Base-by-base conservation (phyloP, 2,113 vertebrate genomes). In the Rhynchomys soricoides region DNA sequence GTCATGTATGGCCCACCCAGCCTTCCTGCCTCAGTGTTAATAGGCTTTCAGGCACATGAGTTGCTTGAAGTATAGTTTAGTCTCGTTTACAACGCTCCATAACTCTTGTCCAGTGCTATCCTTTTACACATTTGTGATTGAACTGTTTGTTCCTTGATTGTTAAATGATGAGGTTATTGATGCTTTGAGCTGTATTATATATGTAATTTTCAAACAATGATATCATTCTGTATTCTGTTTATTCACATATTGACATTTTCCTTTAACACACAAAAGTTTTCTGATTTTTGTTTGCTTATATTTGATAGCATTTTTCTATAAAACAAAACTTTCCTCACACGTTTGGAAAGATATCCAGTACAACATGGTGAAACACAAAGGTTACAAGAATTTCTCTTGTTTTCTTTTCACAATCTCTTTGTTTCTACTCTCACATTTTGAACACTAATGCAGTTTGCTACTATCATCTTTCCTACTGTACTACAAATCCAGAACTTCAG, bases 201-300 rank as follows among this genome's bases (percentile, higher is more conserved):
- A 66, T 21, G 17, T 45, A 34, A 86, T 66, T 66, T 48, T 37
- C 83, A 86, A 68, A 73, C 6, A 6, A 75, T 68, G 48, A 59
- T 52, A n/a, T 62, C 86, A 86, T 71, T 77, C 13, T 89, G 4
- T 91, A 86, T 31, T 29, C 43, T 95, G 13, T 55, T 31, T 94
- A 94, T 79, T 88, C 37, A 78, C 40, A 66, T 95, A 94, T 81
- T 70, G 8, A 70, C 86, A 77, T 93, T n/a, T 17, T n/a, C 50
- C 21, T n/a, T 70, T 86, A 26, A 19, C 50, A 24, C 0, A 85
- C 24, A 75, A 34, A 45, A 7, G 19, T 17, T 89, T 95, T 74
- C 12, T 82, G 16, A n/a, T 71, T 62, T 73, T 71, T 43, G n/a
- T 24, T 62, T 83, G 13, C 16, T 43, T 43, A 29, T 59, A 29